Base-by-base conservation (phyloP, 23 tunicate species). In the Aplidium turbinatum region DNA sequence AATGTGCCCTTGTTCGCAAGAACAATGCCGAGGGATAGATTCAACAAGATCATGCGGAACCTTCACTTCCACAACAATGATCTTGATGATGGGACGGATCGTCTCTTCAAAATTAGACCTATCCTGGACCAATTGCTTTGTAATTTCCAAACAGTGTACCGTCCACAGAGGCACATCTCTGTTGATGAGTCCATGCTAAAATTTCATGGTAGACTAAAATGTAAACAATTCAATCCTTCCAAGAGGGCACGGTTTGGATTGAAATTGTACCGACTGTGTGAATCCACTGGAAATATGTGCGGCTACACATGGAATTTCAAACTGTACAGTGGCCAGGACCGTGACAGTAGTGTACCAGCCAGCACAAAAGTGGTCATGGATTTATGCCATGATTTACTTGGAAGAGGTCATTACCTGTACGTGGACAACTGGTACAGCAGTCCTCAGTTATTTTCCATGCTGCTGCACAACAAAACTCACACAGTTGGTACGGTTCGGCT, bases 181-280 rank as follows among this genome's bases (percentile, higher is more conserved):
- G 61, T 20, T 16, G 61, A 54, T 54, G 61, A 54, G 21, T n/a
- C 24, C 21, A 54, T 54, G 61, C 61, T 54, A 54, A 54, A 54
- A 26, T 54, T 54, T 54, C 61, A 54, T 54, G 61, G 61, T 25
- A 54, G 61, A 54, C 24, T 54, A 54, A 54, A 54, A 54, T 11
- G 19, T 25, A 54, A 54, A 26, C 61, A 54, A 54, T 13, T 11
- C 21, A 54, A 54, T 54, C 61, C 61, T 16, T 54, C 61, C 21
- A 54, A 54, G 21, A 54, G 25, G 21, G 61, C 61, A 54, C 19
- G 61, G 21, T 54, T 54, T n/a, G 61, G 61, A 54, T 25, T 54
- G 61, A 54, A 54, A 54, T 54, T 54, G 61, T 54, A 54, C 61
- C 61, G 25, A 54, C 24, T 54, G 21, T 54, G 61, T 54, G 61